Conservation (phyloP, 2,797 vertebrate genomes). For the Schizothorax lantsangensis region DNA sequence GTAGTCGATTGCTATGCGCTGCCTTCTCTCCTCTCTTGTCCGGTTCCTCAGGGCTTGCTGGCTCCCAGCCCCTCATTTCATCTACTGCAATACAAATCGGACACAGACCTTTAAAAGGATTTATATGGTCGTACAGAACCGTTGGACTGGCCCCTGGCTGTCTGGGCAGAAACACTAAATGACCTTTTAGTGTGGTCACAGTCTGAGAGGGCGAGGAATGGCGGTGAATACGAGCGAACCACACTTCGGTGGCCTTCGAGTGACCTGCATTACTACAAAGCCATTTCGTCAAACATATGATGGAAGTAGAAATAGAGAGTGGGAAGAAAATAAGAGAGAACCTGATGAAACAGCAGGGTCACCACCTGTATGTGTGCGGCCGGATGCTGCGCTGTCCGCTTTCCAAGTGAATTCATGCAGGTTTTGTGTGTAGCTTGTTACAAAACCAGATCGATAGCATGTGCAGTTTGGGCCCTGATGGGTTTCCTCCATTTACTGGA, state of each 20-base stretch:
- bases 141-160: slow-evolving; percentile 53
- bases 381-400: background rate
- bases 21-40: slow-evolving; percentile 42
- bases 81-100: slow-evolving; percentile 49
- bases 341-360: slow-evolving; percentile 3
- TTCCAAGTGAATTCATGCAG: slow-evolving; percentile 12
- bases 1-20: slow-evolving; percentile 50
- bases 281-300: slow-evolving; percentile 17
- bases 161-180: slow-evolving; percentile 59
- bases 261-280: slow-evolving; percentile 52
- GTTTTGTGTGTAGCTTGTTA: slow-evolving; percentile 49
- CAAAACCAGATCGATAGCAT: slow-evolving; percentile 47
- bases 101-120: slow-evolving; percentile 58
- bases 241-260: slow-evolving; percentile 27
- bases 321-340: slow-evolving; percentile 1
- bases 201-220: slow-evolving; percentile 37
- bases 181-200: slow-evolving; percentile 59
- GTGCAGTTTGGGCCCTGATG: slow-evolving; percentile 52
- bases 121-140: slow-evolving; percentile 58
- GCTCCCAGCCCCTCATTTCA: slow-evolving; percentile 44
- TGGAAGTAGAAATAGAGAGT: background rate
- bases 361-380: slow-evolving; percentile 19
- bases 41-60: slow-evolving; percentile 35
- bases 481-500: slow-evolving; percentile 56
- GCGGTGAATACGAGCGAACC: slow-evolving; percentile 27